phyloP scores from a whole-genome alignment of 2,888 invertebrate genomes.

The Gerosis bhagava region DNA sequence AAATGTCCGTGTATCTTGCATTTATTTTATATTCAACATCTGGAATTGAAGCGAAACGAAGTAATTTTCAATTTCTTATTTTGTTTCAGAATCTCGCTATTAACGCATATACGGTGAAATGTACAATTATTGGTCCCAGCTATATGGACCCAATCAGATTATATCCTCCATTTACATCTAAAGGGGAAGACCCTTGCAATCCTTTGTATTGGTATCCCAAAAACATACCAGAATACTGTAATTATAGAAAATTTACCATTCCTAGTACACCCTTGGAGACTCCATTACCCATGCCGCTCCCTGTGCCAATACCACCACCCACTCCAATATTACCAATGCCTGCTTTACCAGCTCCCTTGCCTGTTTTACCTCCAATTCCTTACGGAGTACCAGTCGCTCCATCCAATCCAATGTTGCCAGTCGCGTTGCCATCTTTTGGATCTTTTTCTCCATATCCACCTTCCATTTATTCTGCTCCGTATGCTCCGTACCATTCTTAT shows the following conservation, averaged over 20 bases:
- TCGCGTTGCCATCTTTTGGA: constrained; percentile 9
- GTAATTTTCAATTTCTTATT: neutral
- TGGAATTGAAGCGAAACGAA: no score
- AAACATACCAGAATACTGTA: constrained; percentile 43
- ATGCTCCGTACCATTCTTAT: constrained; percentile 27
- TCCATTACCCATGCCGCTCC: constrained; percentile 25
- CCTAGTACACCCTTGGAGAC: neutral
- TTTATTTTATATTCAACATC: no score
- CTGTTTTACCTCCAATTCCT: constrained; percentile 33
- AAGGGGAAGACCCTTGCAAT: constrained; percentile 55
- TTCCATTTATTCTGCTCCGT: constrained; percentile 27
- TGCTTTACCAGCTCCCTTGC: constrained; percentile 7
- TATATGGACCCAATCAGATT: constrained; percentile 45
- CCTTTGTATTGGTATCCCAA: constrained; percentile 64
- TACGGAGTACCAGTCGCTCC: constrained; percentile 28
- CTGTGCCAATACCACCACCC: constrained; percentile 24
- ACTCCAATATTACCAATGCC: constrained; percentile 24
- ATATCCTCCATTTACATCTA: constrained; percentile 22
- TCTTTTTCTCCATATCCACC: neutral
- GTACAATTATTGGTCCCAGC: constrained; percentile 49
- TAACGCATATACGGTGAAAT: constrained; percentile 28
- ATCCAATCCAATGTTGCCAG: constrained; percentile 36
- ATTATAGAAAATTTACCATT: constrained; percentile 22
- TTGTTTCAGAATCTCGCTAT: constrained; percentile 43
- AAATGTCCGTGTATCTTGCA: neutral